Conservation (phyloP, 2,888 invertebrate species). For the Andrena hattorfiana region DNA sequence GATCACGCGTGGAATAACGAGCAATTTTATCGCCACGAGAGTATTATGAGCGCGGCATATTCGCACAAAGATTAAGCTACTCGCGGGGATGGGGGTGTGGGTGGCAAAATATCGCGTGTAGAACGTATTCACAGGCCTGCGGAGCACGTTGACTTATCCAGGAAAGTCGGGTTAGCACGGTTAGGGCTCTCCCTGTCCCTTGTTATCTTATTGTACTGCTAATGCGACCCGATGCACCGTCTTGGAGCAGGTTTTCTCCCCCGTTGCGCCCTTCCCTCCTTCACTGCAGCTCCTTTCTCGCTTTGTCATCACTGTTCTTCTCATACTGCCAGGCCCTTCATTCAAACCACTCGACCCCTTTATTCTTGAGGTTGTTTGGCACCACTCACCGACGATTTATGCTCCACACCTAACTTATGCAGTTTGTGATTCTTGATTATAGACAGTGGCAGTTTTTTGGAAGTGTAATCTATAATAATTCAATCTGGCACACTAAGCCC, state of each 20-base stretch:
- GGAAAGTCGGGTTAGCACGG: slow-evolving; percentile 73
- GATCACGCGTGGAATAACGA: slow-evolving; percentile 62
- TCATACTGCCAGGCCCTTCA: slow-evolving; percentile 58
- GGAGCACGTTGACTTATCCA: slow-evolving; percentile 71
- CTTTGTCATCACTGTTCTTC: slow-evolving; percentile 65
- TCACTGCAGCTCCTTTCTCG: slow-evolving; percentile 54
- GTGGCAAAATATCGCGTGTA: slow-evolving; percentile 47
- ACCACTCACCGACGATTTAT: slow-evolving; percentile 27
- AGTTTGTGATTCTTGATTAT: no score
- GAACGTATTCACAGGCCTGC: slow-evolving; percentile 61
- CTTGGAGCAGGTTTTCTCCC: slow-evolving; percentile 74
- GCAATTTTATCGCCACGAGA: slow-evolving; percentile 66
- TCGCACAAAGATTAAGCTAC: slow-evolving; percentile 63
- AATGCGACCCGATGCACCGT: slow-evolving; percentile 72
- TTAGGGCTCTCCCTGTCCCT: slow-evolving; percentile 68
- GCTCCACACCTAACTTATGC: not conserved
- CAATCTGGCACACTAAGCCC: no score
- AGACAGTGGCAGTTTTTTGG: no score
- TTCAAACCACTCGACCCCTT: slow-evolving; percentile 56
- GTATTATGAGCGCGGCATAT: slow-evolving; percentile 63
- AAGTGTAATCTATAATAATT: no score
- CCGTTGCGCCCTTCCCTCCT: slow-evolving; percentile 47
- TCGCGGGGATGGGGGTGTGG: slow-evolving; percentile 13
- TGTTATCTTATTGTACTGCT: slow-evolving; percentile 82
- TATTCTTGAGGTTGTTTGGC: slow-evolving; percentile 31